These are phyloP conservation scores for Periophthalmus modestus DNA, from an alignment of 2,113 vertebrate genomes.

Conservation along the genomic window DNA sequence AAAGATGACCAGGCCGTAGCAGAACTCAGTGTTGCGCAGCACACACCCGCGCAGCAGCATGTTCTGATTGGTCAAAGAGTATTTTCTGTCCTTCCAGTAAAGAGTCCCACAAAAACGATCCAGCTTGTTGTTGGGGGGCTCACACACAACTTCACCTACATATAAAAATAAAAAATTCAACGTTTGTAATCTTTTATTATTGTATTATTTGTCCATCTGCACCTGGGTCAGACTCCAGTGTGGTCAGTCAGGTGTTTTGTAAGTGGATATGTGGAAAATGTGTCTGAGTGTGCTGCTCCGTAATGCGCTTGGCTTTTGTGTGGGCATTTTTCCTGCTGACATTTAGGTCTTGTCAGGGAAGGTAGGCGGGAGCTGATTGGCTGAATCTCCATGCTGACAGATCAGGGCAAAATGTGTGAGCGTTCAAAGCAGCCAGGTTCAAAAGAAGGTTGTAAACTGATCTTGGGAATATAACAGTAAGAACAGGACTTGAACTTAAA, in stretches of 20 bases:
- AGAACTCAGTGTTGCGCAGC: slow-evolving; percentile 94
- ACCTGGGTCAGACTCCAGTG: neutral
- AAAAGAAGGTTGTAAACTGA: neutral
- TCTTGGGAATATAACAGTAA: slow-evolving; percentile 1
- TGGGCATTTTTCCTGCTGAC: slow-evolving; percentile 53
- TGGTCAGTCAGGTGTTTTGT: slow-evolving; percentile 20
- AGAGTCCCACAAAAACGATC: slow-evolving; percentile 89
- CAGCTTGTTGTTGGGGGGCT: slow-evolving; percentile 95
- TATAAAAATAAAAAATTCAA: neutral
- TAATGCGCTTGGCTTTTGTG: slow-evolving; percentile 51
- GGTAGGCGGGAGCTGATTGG: slow-evolving; percentile 40
- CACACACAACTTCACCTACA: slow-evolving; percentile 91
- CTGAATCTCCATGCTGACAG: slow-evolving; percentile 33
- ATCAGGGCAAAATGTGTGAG: slow-evolving; percentile 21
- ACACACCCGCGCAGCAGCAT: slow-evolving; percentile 93
- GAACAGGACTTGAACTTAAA: neutral
- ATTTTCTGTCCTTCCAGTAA: slow-evolving; percentile 87
- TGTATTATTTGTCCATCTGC: neutral
- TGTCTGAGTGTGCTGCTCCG: slow-evolving; percentile 50
- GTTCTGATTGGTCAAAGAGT: slow-evolving; percentile 89
- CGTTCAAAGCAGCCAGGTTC: slow-evolving; percentile 1
- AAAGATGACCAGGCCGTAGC: slow-evolving; percentile 93
- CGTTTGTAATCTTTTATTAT: neutral
- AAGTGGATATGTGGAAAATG: slow-evolving; percentile 43
- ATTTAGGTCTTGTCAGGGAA: slow-evolving; percentile 22